A percentile compares a stretch with the other conserved stretches of the same genome.
phyloP scores from a whole-genome alignment of 2,888 invertebrate species.

The Apotomis betuletana region DNA sequence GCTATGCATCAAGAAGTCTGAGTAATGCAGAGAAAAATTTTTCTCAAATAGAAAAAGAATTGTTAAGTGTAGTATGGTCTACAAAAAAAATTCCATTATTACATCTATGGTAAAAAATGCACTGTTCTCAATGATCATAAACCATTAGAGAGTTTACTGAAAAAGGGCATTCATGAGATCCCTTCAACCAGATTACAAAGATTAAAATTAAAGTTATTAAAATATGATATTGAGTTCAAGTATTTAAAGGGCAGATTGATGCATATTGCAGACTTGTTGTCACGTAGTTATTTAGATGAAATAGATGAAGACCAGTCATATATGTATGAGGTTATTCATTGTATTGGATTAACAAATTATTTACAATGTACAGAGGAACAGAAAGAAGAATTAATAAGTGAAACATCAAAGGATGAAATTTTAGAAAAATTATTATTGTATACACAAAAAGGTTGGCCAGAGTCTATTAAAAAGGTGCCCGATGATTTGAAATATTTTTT shows the following conservation, averaged over 20 bases:
- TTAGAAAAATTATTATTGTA: constrained; percentile 29
- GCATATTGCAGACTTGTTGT: constrained; percentile 51
- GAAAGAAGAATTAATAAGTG: constrained; percentile 34
- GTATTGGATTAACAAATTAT: constrained; percentile 39
- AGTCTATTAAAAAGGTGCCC: constrained; percentile 33
- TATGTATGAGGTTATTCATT: constrained; percentile 45
- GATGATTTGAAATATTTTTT: constrained; percentile 37
- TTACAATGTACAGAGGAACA: constrained; percentile 43
- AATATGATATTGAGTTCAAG: constrained; percentile 23
- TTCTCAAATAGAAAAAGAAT: constrained; percentile 63
- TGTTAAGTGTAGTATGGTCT: constrained; percentile 55
- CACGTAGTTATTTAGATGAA: constrained; percentile 32
- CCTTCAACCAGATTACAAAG: constrained; percentile 8
- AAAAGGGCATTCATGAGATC: constrained; percentile 16
- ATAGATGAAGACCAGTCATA: constrained; percentile 32
- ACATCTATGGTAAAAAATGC: constrained; percentile 47
- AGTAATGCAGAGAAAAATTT: constrained; percentile 32
- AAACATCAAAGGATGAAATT: constrained; percentile 40
- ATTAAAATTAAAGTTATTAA: constrained; percentile 7
- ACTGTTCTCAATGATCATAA: constrained; percentile 31
- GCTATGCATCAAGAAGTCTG: constrained; percentile 42
- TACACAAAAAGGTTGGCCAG: constrained; percentile 43
- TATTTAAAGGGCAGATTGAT: constrained; percentile 52
- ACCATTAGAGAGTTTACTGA: constrained; percentile 13
- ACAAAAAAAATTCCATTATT: constrained; percentile 57